Conservation (phyloP, 1,140 invertebrate species). For the Drosophila ohnishii region DNA sequence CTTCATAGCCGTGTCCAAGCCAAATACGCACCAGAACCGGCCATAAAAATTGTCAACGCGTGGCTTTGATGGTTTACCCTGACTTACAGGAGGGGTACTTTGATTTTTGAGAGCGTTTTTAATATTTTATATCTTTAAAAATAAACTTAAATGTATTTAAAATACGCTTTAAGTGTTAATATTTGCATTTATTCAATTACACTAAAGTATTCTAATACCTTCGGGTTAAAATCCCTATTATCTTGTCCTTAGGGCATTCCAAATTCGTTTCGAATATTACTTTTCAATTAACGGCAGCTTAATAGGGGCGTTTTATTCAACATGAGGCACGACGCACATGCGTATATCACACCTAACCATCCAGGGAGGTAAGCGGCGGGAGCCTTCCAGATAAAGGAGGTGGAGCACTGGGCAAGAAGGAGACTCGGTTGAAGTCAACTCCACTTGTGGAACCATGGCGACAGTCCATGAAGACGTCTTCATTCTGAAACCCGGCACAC, state of each 20-base stretch:
- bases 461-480: constrained; percentile 36
- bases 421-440: background rate
- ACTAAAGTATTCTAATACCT: background rate
- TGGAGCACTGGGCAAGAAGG: background rate
- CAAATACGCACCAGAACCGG: constrained; percentile 72
- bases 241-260: constrained; percentile 2
- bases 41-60: constrained; percentile 76
- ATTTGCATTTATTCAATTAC: background rate
- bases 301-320: constrained; percentile 78
- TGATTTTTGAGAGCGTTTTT: too few species aligned
- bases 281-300: constrained; percentile 46
- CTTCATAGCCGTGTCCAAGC: constrained; percentile 28
- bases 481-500: constrained; percentile 45
- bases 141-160: background rate
- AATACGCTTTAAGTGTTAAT: background rate
- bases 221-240: background rate
- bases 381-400: background rate
- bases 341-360: constrained; percentile 45
- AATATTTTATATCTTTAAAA: background rate
- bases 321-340: constrained; percentile 63
- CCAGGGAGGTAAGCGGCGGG: background rate
- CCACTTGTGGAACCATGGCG: background rate
- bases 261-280: background rate
- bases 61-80: constrained; percentile 45
- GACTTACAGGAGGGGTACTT: background rate